Evolutionary conservation across 2,888 invertebrate genomes (phyloP).

Genomic region (Prostheceraeus crozeri): DNA sequence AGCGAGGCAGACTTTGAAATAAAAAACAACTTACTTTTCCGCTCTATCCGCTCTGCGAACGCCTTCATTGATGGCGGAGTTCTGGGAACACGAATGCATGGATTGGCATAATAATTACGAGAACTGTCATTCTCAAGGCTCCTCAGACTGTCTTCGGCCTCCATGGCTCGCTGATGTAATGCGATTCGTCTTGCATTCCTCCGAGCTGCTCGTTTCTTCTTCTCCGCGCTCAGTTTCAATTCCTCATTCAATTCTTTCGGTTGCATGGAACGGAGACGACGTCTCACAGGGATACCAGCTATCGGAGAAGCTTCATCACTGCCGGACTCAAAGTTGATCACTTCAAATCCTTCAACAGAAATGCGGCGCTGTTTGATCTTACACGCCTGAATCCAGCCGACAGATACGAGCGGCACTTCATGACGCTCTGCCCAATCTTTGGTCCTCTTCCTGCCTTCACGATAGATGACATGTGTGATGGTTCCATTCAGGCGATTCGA

Average conservation of each 20-base stretch:
- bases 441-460: constrained; percentile 18
- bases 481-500: neutral
- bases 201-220: neutral
- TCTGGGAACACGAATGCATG: neutral
- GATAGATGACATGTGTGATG: constrained; percentile 21
- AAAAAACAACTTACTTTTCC: too few species aligned
- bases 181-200: neutral
- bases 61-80: constrained; percentile 21
- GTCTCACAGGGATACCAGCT: neutral
- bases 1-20: too few species aligned
- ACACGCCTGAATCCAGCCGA: constrained; percentile 24
- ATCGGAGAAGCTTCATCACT: neutral
- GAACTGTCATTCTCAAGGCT: neutral
- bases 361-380: constrained; percentile 13
- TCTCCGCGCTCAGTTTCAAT: constrained; percentile 1
- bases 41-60: constrained; percentile 28
- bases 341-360: neutral
- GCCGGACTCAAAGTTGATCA: neutral
- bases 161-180: neutral
- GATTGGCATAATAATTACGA: neutral
- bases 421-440: constrained; percentile 16
- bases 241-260: neutral
- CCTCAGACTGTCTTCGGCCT: neutral
- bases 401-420: constrained; percentile 15
- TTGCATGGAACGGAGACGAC: neutral